A percentile compares a stretch with the other conserved stretches of the same genome.
Conservation (phyloP, 1,140 invertebrate genomes). For the Drosophila littoralis region DNA sequence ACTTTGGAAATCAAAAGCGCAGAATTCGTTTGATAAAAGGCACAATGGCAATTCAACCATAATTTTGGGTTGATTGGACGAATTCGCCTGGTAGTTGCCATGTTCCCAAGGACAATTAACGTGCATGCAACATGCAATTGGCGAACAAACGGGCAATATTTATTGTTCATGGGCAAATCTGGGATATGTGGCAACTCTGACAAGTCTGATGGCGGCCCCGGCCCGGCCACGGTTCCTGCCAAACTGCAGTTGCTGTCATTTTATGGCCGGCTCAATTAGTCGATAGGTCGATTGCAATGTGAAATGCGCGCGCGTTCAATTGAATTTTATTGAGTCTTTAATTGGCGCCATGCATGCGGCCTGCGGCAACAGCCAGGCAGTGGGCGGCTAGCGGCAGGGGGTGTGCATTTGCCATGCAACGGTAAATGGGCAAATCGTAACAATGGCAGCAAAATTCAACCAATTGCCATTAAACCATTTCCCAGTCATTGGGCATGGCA, state of each 20-base stretch:
- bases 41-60: background rate
- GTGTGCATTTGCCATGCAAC: conserved; percentile 2
- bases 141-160: background rate
- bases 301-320: conserved; percentile 46
- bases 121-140: conserved; percentile 11
- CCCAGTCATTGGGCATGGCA: conserved; percentile 45
- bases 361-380: background rate
- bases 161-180: background rate
- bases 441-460: conserved; percentile 57
- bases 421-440: conserved; percentile 58
- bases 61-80: conserved; percentile 4
- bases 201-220: conserved; percentile 40
- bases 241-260: conserved; percentile 44
- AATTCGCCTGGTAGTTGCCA: background rate
- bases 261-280: conserved; percentile 66
- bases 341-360: conserved; percentile 58
- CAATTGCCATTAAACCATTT: conserved; percentile 41
- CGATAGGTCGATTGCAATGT: conserved; percentile 43
- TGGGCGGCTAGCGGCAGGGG: conserved; percentile 1
- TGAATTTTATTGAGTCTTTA: conserved; percentile 81
- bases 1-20: too few species aligned
- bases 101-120: background rate
- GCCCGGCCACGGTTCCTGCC: conserved; percentile 28
- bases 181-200: conserved; percentile 10
- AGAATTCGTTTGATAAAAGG: background rate